Evolutionary conservation across 2,113 vertebrate species (phyloP), one percentile per base, ranked within the genome.

Genomic region (Chunga burmeisteri): DNA sequence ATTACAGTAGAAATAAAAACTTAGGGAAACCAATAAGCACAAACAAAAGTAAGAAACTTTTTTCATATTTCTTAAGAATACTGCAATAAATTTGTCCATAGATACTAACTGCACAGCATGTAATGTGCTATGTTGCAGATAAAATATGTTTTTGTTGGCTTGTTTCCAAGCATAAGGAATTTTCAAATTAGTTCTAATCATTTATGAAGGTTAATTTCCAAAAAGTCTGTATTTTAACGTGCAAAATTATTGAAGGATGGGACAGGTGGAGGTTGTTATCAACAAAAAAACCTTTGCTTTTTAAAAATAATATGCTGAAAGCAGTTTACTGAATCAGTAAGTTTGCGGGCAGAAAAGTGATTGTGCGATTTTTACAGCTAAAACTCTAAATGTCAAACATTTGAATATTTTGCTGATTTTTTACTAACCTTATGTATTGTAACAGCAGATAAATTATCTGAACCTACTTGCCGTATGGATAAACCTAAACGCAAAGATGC

Each of bases 1-100:
- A 98, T 92, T 99, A 99, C 79, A 98, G 98, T 93, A 98, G 98
- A 95, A 98, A 95, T 84, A 98, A 94, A 94, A 97, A 94, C 44
- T 17, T 36, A 38, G 74, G 61, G 88, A 97, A 84, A 72, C 46
- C 38, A 49, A 56, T 68, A 86, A 93, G 3, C 25, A 46, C 53
- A 75, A 61, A 72, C 72, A 78, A 96, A 97, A 97, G 98, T 98
- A 97, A 98, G 97, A 86, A 78, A 22, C 38, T 46, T 84, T 77
- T 83, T 81, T 56, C 13, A 2, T 59, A 63, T 50, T 88, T 81
- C 61, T 85, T 62, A 86, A 59, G 44, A 55, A 55, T 44, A 10
- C 10, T 72, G 47, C 16, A 40, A 2, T 72, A 67, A 52, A 8
- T 68, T 81, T 67, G 40, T 61, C 34, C 25, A 25, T 58, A 36